Evolutionary conservation across 2,888 invertebrate species (phyloP).

Genomic region (Hypolimnas misippus): DNA sequence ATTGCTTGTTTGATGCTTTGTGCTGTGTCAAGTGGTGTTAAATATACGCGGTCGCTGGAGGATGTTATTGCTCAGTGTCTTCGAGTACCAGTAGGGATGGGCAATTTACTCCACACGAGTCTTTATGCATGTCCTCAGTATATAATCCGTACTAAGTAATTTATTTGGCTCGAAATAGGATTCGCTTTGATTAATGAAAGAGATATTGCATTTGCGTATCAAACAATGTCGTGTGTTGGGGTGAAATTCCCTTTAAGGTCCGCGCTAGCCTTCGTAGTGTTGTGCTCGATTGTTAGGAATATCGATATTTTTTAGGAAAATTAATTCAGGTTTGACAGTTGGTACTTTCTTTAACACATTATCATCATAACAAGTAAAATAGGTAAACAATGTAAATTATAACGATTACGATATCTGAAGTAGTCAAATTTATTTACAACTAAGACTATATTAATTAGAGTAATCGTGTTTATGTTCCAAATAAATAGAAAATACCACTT

Average conservation of each 20-base stretch:
- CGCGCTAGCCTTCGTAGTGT: not conserved
- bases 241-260: not conserved
- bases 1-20: constrained; percentile 1
- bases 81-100: constrained; percentile 58
- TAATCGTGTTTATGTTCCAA: too few relatives aligned
- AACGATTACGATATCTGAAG: too few relatives aligned
- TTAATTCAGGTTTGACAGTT: too few relatives aligned
- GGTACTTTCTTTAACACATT: too few relatives aligned
- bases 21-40: constrained; percentile 54
- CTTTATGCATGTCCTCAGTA: constrained; percentile 43
- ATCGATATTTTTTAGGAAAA: not conserved
- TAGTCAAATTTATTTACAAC: too few relatives aligned
- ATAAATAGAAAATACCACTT: too few relatives aligned
- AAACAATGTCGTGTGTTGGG: constrained; percentile 22
- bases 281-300: not conserved
- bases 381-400: too few relatives aligned
- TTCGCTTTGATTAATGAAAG: constrained; percentile 28
- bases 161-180: constrained; percentile 44
- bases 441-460: too few relatives aligned
- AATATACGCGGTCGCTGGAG: constrained; percentile 63
- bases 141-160: constrained; percentile 44
- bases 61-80: constrained; percentile 78
- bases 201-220: constrained; percentile 18
- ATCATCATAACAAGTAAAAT: too few relatives aligned
- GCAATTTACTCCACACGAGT: constrained; percentile 45